Evolutionary conservation across 2,888 invertebrate species (phyloP).

Genomic region (Drosophila merina): DNA sequence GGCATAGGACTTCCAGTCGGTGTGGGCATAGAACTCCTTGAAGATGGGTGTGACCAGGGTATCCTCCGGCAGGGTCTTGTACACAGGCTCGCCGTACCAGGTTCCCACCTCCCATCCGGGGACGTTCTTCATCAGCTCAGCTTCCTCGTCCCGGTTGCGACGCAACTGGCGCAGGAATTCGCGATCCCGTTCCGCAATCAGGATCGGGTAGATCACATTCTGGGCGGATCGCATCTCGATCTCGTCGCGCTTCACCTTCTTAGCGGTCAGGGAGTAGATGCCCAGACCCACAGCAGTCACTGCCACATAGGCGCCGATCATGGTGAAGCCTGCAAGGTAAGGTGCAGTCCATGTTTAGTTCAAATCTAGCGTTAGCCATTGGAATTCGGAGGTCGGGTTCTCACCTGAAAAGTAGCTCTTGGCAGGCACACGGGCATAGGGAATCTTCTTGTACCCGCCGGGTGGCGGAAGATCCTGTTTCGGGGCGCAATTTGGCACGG

Average conservation of each 20-base stretch:
- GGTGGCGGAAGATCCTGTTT: constrained; percentile 96
- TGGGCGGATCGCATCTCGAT: constrained; percentile 91
- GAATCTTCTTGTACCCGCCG: constrained; percentile 94
- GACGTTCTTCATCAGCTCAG: constrained; percentile 94
- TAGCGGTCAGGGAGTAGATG: constrained; percentile 86
- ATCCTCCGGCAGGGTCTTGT: constrained; percentile 88
- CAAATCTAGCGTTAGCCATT: neutral
- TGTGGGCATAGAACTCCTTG: constrained; percentile 90
- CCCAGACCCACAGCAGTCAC: constrained; percentile 86
- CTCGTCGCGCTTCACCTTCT: constrained; percentile 85
- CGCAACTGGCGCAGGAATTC: constrained; percentile 92
- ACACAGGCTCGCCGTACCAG: constrained; percentile 93
- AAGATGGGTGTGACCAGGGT: constrained; percentile 87
- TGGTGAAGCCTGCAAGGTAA: constrained; percentile 85
- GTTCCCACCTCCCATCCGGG: constrained; percentile 95
- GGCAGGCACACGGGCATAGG: constrained; percentile 89
- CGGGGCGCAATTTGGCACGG: constrained; percentile 80
- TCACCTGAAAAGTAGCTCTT: constrained; percentile 89
- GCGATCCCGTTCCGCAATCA: constrained; percentile 93
- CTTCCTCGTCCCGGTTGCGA: constrained; percentile 92
- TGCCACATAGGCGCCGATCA: constrained; percentile 87
- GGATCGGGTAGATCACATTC: constrained; percentile 90
- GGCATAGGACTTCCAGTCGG: constrained; percentile 85
- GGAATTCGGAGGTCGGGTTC: constrained; percentile 47
- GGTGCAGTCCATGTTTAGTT: neutral